Percentiles rank a stretch among this genome's conserved stretches.
Evolutionary conservation across 2,113 vertebrate genomes (phyloP).

Genomic region (Ranitomeya variabilis): DNA sequence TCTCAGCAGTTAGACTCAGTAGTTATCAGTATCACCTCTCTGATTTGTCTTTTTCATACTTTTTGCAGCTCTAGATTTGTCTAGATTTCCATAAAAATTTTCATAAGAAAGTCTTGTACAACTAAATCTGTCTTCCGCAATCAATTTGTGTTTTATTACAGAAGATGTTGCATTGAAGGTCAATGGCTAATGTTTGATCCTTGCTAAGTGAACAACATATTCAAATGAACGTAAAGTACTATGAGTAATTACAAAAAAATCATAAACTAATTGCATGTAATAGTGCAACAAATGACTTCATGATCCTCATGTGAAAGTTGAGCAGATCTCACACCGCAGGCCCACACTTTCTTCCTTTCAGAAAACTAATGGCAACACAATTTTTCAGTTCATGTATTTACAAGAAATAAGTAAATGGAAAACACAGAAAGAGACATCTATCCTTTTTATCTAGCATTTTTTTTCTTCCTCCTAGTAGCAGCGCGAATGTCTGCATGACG

Average conservation of each 20-base stretch:
- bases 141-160: neutral
- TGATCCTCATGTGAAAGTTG: neutral
- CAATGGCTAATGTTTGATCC: neutral
- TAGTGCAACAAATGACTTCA: neutral
- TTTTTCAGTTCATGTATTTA: slow-evolving; percentile 23
- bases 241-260: neutral
- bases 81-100: no score
- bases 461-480: slow-evolving; percentile 22
- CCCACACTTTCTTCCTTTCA: neutral
- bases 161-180: neutral
- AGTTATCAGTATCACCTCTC: no score
- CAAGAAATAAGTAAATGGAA: slow-evolving; percentile 15
- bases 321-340: neutral
- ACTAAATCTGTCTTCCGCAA: neutral
- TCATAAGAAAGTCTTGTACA: neutral
- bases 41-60: neutral
- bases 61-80: neutral
- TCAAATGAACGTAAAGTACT: neutral
- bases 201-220: neutral
- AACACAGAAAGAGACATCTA: slow-evolving; percentile 43
- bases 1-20: no score
- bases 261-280: neutral
- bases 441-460: slow-evolving; percentile 23
- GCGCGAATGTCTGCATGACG: slow-evolving; percentile 28
- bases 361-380: neutral